These are phyloP conservation scores for Zoanthus solanderi DNA, from an alignment of 92 coral and sea anemone species.

Conservation along the genomic window DNA sequence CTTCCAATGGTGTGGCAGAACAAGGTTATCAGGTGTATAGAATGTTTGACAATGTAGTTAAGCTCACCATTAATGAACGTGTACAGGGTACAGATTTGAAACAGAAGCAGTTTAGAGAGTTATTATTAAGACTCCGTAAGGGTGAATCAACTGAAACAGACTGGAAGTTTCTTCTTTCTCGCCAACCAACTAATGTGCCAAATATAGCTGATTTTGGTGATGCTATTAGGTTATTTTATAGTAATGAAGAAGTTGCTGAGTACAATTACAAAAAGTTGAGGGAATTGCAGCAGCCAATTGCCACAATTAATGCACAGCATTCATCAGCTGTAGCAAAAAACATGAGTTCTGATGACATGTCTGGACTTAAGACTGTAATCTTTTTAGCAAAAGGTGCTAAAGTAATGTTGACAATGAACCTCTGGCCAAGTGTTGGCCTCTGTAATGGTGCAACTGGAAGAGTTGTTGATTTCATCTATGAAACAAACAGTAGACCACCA, in stretches of 20 bases:
- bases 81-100: conserved; percentile 10
- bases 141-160: conserved; percentile 31
- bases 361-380: conserved; percentile 50
- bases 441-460: conserved; percentile 60
- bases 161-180: conserved; percentile 29
- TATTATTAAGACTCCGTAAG: too few relatives aligned
- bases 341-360: conserved; percentile 51
- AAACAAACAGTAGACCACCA: conserved; percentile 31
- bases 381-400: too few relatives aligned
- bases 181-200: conserved; percentile 26
- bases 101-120: conserved; percentile 20
- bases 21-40: neutral
- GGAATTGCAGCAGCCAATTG: conserved; percentile 45
- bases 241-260: conserved; percentile 56
- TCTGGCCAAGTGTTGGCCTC: conserved; percentile 60
- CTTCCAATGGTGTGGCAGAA: conserved; percentile 16
- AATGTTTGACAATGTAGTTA: too few relatives aligned
- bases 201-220: conserved; percentile 52
- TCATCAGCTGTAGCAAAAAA: too few relatives aligned
- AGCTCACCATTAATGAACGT: conserved; percentile 22
- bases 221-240: too few relatives aligned
- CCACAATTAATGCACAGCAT: too few relatives aligned
- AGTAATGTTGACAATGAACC: conserved; percentile 56
- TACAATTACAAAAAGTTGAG: conserved; percentile 45
- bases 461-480: conserved; percentile 44